Conservation (phyloP, 2,797 vertebrate genomes). For the Nannoperca australis region DNA sequence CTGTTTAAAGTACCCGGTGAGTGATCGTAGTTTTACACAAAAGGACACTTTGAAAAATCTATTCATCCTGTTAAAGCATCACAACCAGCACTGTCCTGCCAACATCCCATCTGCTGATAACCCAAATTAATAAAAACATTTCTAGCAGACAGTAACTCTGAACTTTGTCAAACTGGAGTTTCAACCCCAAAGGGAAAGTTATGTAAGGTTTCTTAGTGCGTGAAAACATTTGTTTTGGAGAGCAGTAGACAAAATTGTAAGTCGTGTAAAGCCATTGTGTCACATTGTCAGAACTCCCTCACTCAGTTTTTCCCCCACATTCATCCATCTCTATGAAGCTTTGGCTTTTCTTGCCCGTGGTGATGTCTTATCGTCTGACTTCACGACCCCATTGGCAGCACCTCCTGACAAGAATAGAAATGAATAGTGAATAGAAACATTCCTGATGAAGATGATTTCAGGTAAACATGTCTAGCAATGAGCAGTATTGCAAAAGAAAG, state of each 20-base stretch:
- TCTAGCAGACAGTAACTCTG: slow-evolving; percentile 57
- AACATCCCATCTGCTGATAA: slow-evolving; percentile 37
- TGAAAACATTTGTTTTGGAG: slow-evolving; percentile 66
- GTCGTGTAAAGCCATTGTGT: slow-evolving; percentile 68
- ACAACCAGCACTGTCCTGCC: slow-evolving; percentile 59
- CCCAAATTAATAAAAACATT: slow-evolving; percentile 55
- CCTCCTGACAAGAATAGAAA: slow-evolving; percentile 75
- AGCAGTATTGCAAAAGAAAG: not conserved
- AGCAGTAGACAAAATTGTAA: slow-evolving; percentile 64
- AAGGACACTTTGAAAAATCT: slow-evolving; percentile 77
- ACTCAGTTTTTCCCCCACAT: slow-evolving; percentile 34
- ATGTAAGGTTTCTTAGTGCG: slow-evolving; percentile 73
- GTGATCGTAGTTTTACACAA: slow-evolving; percentile 64
- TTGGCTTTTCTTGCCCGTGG: slow-evolving; percentile 88
- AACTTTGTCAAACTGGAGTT: slow-evolving; percentile 50
- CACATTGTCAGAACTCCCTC: slow-evolving; percentile 68
- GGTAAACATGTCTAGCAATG: too few species aligned
- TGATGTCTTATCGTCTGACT: slow-evolving; percentile 85
- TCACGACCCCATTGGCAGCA: slow-evolving; percentile 86
- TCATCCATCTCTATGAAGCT: slow-evolving; percentile 78
- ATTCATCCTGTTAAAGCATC: slow-evolving; percentile 77
- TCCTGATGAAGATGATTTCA: not conserved
- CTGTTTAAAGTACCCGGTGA: slow-evolving; percentile 56
- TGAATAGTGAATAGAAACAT: slow-evolving; percentile 39
- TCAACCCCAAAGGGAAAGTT: slow-evolving; percentile 55